These are phyloP conservation scores for Triops longicaudatus DNA, from an alignment of 1,140 invertebrate species.

Conservation along the genomic window DNA sequence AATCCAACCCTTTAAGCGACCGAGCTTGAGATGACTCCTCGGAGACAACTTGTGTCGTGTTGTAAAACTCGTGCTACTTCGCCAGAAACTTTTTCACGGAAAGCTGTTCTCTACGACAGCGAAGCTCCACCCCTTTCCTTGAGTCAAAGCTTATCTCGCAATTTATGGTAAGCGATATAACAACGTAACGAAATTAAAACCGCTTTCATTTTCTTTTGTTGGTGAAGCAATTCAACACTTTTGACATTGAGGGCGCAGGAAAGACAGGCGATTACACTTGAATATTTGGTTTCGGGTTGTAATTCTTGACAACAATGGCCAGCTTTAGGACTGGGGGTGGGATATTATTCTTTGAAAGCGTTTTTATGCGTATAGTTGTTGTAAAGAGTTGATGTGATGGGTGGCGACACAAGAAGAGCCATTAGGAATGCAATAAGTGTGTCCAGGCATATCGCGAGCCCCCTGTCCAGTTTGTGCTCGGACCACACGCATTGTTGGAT, in stretches of 20 bases:
- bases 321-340: background rate
- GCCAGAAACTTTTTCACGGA: too few species aligned
- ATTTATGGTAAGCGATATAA: too few species aligned
- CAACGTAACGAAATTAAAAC: too few species aligned
- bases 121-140: too few species aligned
- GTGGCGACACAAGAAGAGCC: constrained; percentile 1
- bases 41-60: background rate
- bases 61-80: background rate
- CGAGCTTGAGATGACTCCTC: background rate
- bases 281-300: background rate
- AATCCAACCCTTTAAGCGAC: constrained; percentile 10
- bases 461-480: background rate
- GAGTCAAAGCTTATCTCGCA: too few species aligned
- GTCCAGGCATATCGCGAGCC: constrained; percentile 1
- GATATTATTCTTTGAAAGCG: background rate
- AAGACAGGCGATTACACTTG: too few species aligned
- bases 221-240: too few species aligned
- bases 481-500: background rate
- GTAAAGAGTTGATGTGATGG: constrained; percentile 4
- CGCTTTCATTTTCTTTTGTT: too few species aligned
- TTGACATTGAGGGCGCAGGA: too few species aligned
- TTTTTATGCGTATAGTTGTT: background rate
- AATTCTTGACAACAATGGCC: background rate
- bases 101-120: too few species aligned
- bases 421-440: constrained; percentile 15